Conservation (phyloP, 2,797 vertebrate genomes). For the Fistularia tabacaria region DNA sequence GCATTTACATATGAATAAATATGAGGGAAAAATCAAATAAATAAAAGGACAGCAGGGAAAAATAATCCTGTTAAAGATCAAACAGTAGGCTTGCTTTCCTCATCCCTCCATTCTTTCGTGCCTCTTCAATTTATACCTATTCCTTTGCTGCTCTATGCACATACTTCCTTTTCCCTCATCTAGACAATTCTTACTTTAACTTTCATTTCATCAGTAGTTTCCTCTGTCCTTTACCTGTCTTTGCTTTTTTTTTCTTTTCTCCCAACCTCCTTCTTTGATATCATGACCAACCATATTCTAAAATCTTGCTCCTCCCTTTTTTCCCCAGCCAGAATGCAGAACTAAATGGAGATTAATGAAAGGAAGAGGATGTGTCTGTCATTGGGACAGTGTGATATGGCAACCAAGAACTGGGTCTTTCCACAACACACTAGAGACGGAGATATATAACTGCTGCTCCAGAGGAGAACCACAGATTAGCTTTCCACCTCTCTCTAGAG, state of each 20-base stretch:
- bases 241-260: conserved; percentile 27
- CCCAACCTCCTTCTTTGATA: conserved; percentile 48
- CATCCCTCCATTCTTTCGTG: conserved; percentile 34
- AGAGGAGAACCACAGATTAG: conserved; percentile 46
- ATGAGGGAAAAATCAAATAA: conserved; percentile 68
- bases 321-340: conserved; percentile 58
- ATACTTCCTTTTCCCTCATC: conserved; percentile 24
- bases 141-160: conserved; percentile 27
- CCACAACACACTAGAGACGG: conserved; percentile 44
- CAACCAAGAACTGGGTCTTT: conserved; percentile 47
- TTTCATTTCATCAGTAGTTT: conserved; percentile 25
- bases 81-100: conserved; percentile 56
- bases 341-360: conserved; percentile 78
- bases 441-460: conserved; percentile 29
- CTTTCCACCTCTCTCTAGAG: conserved; percentile 34
- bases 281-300: conserved; percentile 61
- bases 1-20: conserved; percentile 73
- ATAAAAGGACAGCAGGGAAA: conserved; percentile 69
- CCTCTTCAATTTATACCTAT: conserved; percentile 53
- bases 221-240: conserved; percentile 21
- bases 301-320: conserved; percentile 53
- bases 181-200: conserved; percentile 7
- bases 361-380: conserved; percentile 68
- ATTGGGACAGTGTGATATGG: conserved; percentile 62
- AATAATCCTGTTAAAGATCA: conserved; percentile 79